Evolutionary conservation across 1,140 invertebrate species (phyloP).

Genomic region (Brachionus angularis): DNA sequence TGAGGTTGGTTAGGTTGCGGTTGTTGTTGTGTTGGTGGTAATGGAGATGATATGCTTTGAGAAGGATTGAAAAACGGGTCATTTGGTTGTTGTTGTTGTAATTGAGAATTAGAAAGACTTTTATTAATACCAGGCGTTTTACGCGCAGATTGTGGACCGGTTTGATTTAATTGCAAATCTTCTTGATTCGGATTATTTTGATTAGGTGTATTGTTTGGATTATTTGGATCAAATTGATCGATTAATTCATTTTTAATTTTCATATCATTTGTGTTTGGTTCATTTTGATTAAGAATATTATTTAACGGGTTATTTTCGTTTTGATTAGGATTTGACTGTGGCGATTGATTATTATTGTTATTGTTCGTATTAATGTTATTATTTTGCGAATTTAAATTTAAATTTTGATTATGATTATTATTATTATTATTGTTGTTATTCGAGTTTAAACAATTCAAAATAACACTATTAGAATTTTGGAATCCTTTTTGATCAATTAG

Average conservation of each 20-base stretch:
- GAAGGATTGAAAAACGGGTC: not conserved
- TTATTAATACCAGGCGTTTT: conserved; percentile 33
- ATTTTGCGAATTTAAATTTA: not conserved
- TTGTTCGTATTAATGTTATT: not conserved
- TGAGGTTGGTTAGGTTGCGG: not conserved
- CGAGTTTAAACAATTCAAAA: not conserved
- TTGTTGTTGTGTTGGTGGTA: not conserved
- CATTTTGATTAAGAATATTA: no score
- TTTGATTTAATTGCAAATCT: not conserved
- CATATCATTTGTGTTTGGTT: no score
- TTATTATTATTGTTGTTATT: not conserved
- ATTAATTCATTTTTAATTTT: not conserved
- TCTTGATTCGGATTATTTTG: not conserved
- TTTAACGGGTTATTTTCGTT: no score
- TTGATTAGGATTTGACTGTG: not conserved
- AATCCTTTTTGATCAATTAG: no score
- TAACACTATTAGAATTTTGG: conserved; percentile 31
- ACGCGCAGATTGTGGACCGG: not conserved
- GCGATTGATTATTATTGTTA: not conserved
- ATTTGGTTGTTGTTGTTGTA: conserved; percentile 1
- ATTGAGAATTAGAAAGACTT: conserved; percentile 4
- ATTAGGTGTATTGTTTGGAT: not conserved
- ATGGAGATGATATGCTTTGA: not conserved
- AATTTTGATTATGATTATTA: not conserved
- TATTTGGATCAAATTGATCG: not conserved